Percentiles rank a stretch among this genome's conserved stretches.
phyloP scores from a whole-genome alignment of 1,140 invertebrate species.

The Drosophila nigrodunni region DNA sequence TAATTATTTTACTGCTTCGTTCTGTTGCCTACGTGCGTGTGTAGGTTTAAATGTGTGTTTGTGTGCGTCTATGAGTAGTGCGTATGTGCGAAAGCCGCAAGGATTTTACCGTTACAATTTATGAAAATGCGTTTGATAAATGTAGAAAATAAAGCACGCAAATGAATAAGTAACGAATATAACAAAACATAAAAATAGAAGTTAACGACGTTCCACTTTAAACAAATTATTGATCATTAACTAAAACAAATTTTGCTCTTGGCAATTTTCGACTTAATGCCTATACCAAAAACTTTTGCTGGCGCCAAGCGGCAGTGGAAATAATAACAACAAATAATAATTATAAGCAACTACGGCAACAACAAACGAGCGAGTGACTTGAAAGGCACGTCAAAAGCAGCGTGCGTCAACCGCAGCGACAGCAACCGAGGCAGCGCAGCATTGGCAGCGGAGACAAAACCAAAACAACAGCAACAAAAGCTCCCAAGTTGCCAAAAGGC shows the following conservation, averaged over 20 bases:
- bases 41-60: conserved; percentile 2
- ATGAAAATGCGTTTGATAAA: conserved; percentile 31
- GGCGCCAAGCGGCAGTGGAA: conserved; percentile 15
- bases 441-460: conserved; percentile 6
- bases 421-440: conserved; percentile 2
- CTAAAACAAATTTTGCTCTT: conserved; percentile 29
- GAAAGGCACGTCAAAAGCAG: conserved; percentile 34
- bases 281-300: conserved; percentile 29
- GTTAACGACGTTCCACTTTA: conserved; percentile 27
- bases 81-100: conserved; percentile 22
- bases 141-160: conserved; percentile 15
- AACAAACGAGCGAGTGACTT: conserved; percentile 25
- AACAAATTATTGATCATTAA: conserved; percentile 53
- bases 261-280: conserved; percentile 27
- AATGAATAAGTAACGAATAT: conserved; percentile 26
- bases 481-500: conserved; percentile 31
- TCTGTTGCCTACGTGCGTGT: conserved; percentile 10
- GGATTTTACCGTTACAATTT: conserved; percentile 69
- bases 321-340: conserved; percentile 15
- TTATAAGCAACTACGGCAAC: conserved; percentile 15
- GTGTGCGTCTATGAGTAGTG: conserved; percentile 4
- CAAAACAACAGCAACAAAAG: conserved; percentile 38
- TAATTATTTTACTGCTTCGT: neutral
- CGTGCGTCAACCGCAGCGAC: conserved; percentile 30
- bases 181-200: conserved; percentile 14